These are phyloP conservation scores for Ladona fulva DNA, from an alignment of 1,140 invertebrate genomes.

Conservation along the genomic window DNA sequence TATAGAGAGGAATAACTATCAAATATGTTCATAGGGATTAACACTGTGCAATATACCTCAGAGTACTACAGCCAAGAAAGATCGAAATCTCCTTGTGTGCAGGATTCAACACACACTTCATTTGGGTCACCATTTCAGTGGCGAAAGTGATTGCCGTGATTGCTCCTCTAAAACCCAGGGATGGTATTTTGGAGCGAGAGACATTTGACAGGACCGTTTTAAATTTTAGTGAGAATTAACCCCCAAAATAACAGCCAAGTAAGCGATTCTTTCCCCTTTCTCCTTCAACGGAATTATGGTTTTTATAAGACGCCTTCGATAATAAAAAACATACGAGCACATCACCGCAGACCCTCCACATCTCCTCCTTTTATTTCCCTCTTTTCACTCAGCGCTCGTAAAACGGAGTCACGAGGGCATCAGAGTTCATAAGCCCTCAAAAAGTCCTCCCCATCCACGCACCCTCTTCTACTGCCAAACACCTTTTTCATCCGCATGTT, in stretches of 20 bases:
- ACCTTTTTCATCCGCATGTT: background rate
- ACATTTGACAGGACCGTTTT: background rate
- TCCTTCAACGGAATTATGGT: background rate
- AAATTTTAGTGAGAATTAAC: background rate
- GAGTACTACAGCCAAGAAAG: no score
- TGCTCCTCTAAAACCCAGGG: no score
- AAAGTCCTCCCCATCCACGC: background rate
- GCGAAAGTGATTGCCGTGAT: no score
- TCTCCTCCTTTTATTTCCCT: background rate
- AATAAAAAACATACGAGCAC: background rate
- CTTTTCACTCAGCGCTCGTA: background rate
- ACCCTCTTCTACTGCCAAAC: background rate
- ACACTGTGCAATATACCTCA: no score
- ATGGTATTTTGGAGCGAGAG: no score
- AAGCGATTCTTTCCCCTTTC: background rate
- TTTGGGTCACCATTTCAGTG: no score
- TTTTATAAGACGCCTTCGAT: background rate
- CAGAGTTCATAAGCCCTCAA: conserved; percentile 1
- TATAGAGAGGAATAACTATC: no score
- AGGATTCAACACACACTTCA: no score
- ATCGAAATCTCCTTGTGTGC: no score
- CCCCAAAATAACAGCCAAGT: background rate
- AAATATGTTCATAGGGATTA: no score
- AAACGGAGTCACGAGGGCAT: background rate
- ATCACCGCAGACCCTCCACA: background rate